Evolutionary conservation across 2,797 vertebrate genomes (phyloP), one percentile per base, ranked within the genome.

Genomic region (Gymnopithys bicolor): DNA sequence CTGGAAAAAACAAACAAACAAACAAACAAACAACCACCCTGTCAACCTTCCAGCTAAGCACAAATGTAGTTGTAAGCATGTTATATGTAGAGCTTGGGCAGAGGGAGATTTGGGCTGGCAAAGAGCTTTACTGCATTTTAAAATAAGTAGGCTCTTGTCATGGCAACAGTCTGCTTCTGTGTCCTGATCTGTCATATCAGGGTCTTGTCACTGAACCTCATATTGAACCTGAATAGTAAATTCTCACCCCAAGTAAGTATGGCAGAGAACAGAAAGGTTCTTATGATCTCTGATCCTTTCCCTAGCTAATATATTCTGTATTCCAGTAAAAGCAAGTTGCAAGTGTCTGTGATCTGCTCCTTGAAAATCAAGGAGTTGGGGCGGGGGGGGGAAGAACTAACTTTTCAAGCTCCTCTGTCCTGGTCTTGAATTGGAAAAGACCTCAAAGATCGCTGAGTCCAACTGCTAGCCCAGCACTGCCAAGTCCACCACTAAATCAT

Each of bases 361-460:
- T 66, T 66, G 43, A 43, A 92, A 90, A 83, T 58, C 53, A 33
- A 33, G 33, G 33, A 33, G 33, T 33, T 33, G 33, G 33, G 33
- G 33, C 7, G 33, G 33, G 33, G 33, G 33, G 33, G 33, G 33
- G 33, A 33, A 8, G 33, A 33, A 28, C 5, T 28, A 55, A 46
- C 9, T 67, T 74, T 84, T 81, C 55, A 49, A 60, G 27, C 30
- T 90, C 8, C 16, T 80, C 58, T 71, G 19, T 11, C 19, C 12
- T 39, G 0, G 3, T 53, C 41, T 83, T 41, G 30, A 22, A 39
- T 33, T 32, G 28, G 23, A 64, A 83, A 83, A 52, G 11, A 9
- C 21, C 58, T 33, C n/a, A 52, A 30, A 64, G n/a, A 19, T 25
- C 25, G 32, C 11, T 0, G 1, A 70, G n/a, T 70, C 11, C 1